Evolutionary conservation across 92 coral and sea anemone genomes (phyloP), one percentile per base, ranked within the genome.

Genomic region (Actinernus sp.): DNA sequence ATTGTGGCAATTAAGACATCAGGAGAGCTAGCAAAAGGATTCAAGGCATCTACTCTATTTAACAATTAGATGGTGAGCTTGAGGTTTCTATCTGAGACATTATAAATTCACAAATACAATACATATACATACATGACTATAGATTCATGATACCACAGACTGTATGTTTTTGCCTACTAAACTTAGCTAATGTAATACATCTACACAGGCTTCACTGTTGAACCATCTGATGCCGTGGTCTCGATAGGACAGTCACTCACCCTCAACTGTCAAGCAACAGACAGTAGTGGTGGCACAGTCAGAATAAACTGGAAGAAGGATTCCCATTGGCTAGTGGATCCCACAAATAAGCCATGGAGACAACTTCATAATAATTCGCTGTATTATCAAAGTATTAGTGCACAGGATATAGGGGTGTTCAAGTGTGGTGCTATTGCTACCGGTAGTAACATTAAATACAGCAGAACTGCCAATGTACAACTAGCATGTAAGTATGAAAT

Each of bases 401-500:
- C 71, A 31, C 30, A 27, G 2, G 96, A 92, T 49, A 70, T 84
- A 25, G 98, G 96, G 18, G 37, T 51, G 1, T 94, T 86, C 43
- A 26, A 33, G 19, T 94, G 98, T 71, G 97, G 85, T 0, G 98
- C 97, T 27, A 67, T 85, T 20, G 9, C 5, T n/a, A 80, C 77
- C 1, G 74, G 86, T 16, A 30, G 49, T 7, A 49, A 28, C n/a
- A 61, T 71, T 7, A 90, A 49, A 26, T 79, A 91, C 76, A 87
- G 95, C 55, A 70, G 88, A 45, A 61, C 55, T 10, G 95, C 97
- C 14, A 84, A 40, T 55, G 90, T 93, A 28, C 69, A 89, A 34
- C 71, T 76, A 46, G 98, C 98, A 53, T 94, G 98, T 94, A 79
- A 65, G 98, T 84, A 36, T 7, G n/a, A n/a, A n/a, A n/a, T n/a